Conservation (phyloP, 2,797 vertebrate genomes). For the Ambastaia sidthimunki region DNA sequence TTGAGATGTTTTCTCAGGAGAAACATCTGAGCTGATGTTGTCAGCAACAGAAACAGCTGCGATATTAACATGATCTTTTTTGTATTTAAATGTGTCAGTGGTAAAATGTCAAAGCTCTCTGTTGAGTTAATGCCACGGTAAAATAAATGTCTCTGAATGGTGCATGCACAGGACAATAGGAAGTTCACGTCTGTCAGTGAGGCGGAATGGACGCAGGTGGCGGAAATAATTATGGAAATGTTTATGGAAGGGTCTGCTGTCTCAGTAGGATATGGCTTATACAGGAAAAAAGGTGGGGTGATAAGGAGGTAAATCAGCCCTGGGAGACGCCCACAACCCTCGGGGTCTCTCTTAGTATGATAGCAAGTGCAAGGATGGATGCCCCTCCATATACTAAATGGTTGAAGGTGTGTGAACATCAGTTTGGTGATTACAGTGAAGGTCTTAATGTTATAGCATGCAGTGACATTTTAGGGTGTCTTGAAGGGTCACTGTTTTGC, state of each 20-base stretch:
- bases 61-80: neutral
- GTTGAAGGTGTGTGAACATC: no score
- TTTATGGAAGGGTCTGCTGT: constrained; percentile 25
- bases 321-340: neutral
- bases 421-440: no score
- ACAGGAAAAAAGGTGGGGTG: constrained; percentile 19
- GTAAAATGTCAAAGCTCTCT: constrained; percentile 57
- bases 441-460: no score
- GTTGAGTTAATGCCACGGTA: constrained; percentile 75
- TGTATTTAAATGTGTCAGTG: constrained; percentile 64
- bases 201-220: constrained; percentile 43
- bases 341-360: constrained; percentile 9
- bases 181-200: constrained; percentile 60
- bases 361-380: constrained; percentile 4
- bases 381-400: neutral
- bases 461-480: no score
- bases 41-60: neutral
- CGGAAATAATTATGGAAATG: constrained; percentile 37
- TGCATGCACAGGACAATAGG: constrained; percentile 60
- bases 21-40: neutral
- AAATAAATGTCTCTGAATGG: constrained; percentile 69
- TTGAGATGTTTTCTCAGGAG: neutral
- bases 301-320: constrained; percentile 13
- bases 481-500: no score
- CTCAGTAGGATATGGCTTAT: constrained; percentile 36